Conservation (phyloP, 2,888 invertebrate genomes). For the Tridacna crocea region DNA sequence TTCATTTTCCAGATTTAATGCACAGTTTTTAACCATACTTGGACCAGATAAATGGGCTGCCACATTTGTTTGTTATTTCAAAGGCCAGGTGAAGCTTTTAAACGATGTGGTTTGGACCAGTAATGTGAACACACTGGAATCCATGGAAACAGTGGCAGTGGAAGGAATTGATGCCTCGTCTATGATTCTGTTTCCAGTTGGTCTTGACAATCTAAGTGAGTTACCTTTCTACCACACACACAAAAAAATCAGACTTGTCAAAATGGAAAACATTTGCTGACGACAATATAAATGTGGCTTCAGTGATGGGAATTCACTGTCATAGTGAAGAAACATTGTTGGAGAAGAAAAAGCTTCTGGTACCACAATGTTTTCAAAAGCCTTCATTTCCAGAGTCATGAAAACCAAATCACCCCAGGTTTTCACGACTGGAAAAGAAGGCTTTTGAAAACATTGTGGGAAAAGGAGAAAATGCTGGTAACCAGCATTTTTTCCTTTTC, state of each 20-base stretch:
- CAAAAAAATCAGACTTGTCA: neutral
- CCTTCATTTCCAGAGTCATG: no score
- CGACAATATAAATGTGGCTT: neutral
- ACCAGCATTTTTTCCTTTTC: no score
- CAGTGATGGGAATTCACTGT: neutral
- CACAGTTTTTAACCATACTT: constrained; percentile 79
- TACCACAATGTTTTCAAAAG: no score
- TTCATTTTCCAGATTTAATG: constrained; percentile 73
- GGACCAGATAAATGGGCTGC: constrained; percentile 94
- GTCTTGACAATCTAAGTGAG: constrained; percentile 89
- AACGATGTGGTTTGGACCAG: constrained; percentile 85
- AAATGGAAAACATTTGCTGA: neutral
- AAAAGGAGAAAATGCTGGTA: no score
- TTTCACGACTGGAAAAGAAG: no score
- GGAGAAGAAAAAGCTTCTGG: neutral
- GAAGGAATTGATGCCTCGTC: constrained; percentile 93
- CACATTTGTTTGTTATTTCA: constrained; percentile 91
- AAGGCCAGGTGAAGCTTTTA: constrained; percentile 90
- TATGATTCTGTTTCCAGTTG: constrained; percentile 91
- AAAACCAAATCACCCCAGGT: no score
- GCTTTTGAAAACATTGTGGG: no score
- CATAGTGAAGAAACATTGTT: neutral
- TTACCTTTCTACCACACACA: neutral
- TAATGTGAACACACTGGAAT: constrained; percentile 82
- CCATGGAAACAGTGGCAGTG: constrained; percentile 84